Conservation (phyloP, 1,140 invertebrate species). For the Holotrichia oblita region DNA sequence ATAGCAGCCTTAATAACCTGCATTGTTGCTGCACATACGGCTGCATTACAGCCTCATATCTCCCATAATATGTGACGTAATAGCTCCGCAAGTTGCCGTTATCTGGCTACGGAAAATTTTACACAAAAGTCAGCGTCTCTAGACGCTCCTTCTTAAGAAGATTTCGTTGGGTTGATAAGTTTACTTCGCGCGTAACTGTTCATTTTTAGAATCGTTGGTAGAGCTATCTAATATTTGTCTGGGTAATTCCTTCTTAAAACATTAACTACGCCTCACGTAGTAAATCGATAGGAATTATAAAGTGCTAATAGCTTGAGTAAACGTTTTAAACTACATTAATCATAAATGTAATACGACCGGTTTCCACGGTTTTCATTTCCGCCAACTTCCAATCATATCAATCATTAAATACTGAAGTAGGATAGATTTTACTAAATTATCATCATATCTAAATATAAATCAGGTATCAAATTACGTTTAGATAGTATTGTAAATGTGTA, state of each 20-base stretch:
- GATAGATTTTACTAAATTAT: not conserved
- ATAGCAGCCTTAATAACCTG: not conserved
- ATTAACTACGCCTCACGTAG: no score
- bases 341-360: no score
- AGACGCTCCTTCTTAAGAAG: no score
- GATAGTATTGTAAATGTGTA: not conserved
- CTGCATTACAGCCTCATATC: not conserved
- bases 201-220: no score
- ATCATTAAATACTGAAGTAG: not conserved
- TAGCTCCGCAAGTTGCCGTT: not conserved
- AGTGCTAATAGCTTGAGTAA: no score
- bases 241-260: no score
- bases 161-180: no score
- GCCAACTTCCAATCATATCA: not conserved
- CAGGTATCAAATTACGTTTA: not conserved
- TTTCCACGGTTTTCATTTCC: not conserved
- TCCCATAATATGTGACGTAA: not conserved
- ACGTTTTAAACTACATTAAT: no score
- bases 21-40: not conserved
- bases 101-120: not conserved
- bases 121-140: no score
- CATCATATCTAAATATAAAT: not conserved
- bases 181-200: no score
- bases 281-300: no score
- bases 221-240: no score